Conservation (phyloP, 2,113 vertebrate genomes). For the Lepidothrix coronata region DNA sequence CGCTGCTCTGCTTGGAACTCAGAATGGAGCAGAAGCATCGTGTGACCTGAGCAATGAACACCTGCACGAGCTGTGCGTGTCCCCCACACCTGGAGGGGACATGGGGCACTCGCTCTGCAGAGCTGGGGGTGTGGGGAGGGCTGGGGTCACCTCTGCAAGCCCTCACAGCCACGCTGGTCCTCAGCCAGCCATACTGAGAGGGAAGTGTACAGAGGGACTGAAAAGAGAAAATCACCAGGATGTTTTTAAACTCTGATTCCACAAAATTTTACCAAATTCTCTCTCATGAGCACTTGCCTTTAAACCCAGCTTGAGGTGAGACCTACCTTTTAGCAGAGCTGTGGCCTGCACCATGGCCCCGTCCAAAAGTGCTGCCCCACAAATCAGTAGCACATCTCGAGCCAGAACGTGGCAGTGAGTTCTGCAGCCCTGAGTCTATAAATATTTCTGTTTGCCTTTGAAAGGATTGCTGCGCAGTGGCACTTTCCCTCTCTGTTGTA, state of each 20-base stretch:
- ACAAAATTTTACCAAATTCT: neutral
- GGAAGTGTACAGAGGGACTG: neutral
- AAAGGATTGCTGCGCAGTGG: neutral
- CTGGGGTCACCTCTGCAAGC: neutral
- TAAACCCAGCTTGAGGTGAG: neutral
- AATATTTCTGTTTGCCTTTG: constrained; percentile 23
- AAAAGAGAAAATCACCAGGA: neutral
- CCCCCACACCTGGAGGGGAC: neutral
- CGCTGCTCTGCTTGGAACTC: neutral
- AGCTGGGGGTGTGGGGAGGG: neutral
- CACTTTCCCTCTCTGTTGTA: neutral
- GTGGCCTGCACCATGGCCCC: neutral
- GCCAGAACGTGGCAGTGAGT: neutral
- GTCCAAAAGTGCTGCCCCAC: neutral
- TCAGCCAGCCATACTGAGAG: neutral
- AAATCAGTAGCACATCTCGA: neutral
- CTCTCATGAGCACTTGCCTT: neutral
- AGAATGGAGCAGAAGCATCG: accelerated
- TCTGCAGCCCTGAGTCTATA: neutral
- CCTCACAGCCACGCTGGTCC: accelerated
- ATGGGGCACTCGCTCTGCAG: accelerated
- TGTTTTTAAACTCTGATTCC: neutral
- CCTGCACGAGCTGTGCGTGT: accelerated
- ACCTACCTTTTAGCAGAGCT: neutral
- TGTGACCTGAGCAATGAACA: accelerated